Evolutionary conservation across 2,797 vertebrate species (phyloP), one percentile per base, ranked within the genome.

Genomic region (Pogoniulus pusillus): DNA sequence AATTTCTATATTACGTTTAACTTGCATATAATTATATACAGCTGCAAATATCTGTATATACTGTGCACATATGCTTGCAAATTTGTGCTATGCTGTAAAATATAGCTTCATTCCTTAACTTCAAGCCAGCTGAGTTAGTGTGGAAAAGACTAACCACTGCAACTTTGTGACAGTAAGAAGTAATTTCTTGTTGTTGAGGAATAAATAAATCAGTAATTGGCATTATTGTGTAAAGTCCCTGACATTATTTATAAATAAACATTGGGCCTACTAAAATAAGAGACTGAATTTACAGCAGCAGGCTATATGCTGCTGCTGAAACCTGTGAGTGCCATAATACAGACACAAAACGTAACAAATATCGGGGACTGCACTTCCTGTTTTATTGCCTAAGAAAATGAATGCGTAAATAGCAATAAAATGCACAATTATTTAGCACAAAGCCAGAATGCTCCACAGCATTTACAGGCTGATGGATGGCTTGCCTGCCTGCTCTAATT

Each of bases 181-280:
- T 72, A 13, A 72, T 76, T 82, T 79, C 2, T 93, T 86, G 74
- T 65, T 54, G 62, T 87, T 73, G 16, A 85, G 93, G 90, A 80
- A 76, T 59, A 41, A 53, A 8, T 45, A 59, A 75, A 85, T 85
- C 89, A 87, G 69, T 89, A 93, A 94, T 84, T 93, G 75, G 45
- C 84, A 93, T 93, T 91, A 73, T 62, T 65, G 43, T 59, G 63
- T 62, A 89, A 96, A 62, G 58, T 83, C 80, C 39, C 70, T 64
- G 68, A 75, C 79, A 83, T 95, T 90, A 94, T 94, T 95, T 96
- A 93, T 91, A 95, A 95, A 95, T 96, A 96, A 94, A 92, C 60
- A 79, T 82, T 93, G 86, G 71, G 79, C 63, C 49, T 90, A 74
- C 82, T 92, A 81, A 93, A 93, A 93, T 71, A 92, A 91, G 76